Base-by-base conservation (phyloP, 2,797 vertebrate species). In the Eidolon dupreanum region DNA sequence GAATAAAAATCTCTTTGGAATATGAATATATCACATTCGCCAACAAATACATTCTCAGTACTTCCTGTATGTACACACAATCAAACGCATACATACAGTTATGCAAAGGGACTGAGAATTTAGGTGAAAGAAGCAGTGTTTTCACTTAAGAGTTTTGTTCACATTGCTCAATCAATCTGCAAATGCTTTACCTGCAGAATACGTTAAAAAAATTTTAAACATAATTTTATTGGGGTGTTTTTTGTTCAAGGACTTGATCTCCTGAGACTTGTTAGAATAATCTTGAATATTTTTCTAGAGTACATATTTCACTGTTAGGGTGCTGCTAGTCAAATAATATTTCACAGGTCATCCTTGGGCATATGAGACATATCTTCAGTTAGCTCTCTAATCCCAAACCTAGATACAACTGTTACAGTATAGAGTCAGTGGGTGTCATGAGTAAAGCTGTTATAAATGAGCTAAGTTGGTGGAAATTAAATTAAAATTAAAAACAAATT, bases 401-500 rank as follows among this genome's bases (percentile, higher is more conserved):
- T 28, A 86, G 71, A 73, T n/a, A 88, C 71, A n/a, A 20, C 43
- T 12, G 46, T 59, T 65, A n/a, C 0, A 93, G 57, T 33, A 51
- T 13, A 53, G 26, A 78, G 36, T 78, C 70, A 26, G 70, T 81
- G 59, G 28, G 41, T 71, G 24, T 38, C 66, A 38, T 63, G 20
- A 88, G 83, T 94, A 51, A 93, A 94, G 63, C 86, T 84, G 33
- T 38, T 90, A 26, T 66, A 81, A 96, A 77, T 90, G 66, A 91
- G 26, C 33, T 89, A 94, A 91, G 8, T 93, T 90, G 59, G 46
- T 93, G 24, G 75, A 94, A 96, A 97, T 95, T 90, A 94, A 97
- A 81, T 94, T 90, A 90, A 94, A 95, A 96, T 96, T 79, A 73
- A 95, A 96, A 97, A 51, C 68, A 90, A 95, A 92, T 96, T 92